Evolutionary conservation across 2,797 vertebrate species (phyloP).

Genomic region (Pipistrellus kuhlii): DNA sequence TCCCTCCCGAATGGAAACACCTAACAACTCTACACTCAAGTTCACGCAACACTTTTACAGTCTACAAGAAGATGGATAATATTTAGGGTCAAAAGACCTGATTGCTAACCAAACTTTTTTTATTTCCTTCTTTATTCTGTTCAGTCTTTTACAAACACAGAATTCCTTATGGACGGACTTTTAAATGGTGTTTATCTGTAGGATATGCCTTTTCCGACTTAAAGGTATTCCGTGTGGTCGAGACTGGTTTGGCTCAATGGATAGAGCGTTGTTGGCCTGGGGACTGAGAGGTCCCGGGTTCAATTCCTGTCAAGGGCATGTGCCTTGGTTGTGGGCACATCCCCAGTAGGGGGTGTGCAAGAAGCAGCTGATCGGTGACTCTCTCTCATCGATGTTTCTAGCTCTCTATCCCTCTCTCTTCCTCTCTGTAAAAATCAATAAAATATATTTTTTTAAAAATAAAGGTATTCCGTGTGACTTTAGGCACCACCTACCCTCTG

Average conservation of each 20-base stretch:
- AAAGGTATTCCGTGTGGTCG: not conserved
- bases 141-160: not conserved
- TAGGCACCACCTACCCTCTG: not conserved
- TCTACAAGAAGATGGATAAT: not conserved
- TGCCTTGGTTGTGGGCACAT: no score
- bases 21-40: conserved; percentile 22
- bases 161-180: not conserved
- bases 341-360: no score
- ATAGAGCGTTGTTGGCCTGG: no score
- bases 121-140: not conserved
- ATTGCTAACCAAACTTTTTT: not conserved
- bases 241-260: no score
- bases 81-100: not conserved
- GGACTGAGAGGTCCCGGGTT: no score
- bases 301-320: no score
- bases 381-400: no score
- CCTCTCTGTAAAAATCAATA: no score
- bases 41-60: not conserved
- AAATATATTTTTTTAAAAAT: no score
- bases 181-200: not conserved
- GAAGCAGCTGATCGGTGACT: no score
- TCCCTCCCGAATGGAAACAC: not conserved
- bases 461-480: not conserved
- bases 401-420: no score
- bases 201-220: not conserved